phyloP scores from a whole-genome alignment of 2,888 invertebrate species.

The Diarsia dahlii region DNA sequence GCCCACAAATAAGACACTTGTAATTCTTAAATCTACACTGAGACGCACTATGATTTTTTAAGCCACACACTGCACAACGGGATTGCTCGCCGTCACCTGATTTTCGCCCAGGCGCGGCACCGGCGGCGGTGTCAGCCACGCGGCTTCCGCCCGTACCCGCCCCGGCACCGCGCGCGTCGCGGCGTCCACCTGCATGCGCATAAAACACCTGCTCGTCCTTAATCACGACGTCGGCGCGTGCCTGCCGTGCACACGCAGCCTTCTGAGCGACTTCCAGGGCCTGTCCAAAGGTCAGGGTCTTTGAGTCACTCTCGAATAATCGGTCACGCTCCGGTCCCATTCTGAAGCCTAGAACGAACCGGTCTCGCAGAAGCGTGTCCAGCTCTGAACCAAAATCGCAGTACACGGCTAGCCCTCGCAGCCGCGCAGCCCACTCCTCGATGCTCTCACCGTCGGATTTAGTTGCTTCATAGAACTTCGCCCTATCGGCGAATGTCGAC shows the following conservation, averaged over 20 bases:
- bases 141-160: too few species aligned
- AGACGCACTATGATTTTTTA: constrained; percentile 1
- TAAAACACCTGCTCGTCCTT: constrained; percentile 2
- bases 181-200: neutral
- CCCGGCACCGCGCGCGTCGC: neutral
- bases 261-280: neutral
- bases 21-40: too few species aligned
- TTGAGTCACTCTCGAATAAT: neutral
- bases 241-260: constrained; percentile 2
- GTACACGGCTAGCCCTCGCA: constrained; percentile 8
- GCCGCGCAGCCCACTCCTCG: constrained; percentile 5
- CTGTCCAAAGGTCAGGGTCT: neutral
- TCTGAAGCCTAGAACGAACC: constrained; percentile 1
- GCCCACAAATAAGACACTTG: neutral
- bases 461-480: constrained; percentile 3
- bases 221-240: neutral
- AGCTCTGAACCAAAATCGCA: constrained; percentile 8
- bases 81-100: neutral
- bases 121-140: neutral
- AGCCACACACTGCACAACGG: neutral
- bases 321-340: neutral
- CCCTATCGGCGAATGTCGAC: constrained; percentile 9
- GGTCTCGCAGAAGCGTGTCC: constrained; percentile 1
- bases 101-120: neutral
- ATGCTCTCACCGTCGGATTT: constrained; percentile 4